Conservation (phyloP, 2,113 vertebrate species). For the Neofelis nebulosa region DNA sequence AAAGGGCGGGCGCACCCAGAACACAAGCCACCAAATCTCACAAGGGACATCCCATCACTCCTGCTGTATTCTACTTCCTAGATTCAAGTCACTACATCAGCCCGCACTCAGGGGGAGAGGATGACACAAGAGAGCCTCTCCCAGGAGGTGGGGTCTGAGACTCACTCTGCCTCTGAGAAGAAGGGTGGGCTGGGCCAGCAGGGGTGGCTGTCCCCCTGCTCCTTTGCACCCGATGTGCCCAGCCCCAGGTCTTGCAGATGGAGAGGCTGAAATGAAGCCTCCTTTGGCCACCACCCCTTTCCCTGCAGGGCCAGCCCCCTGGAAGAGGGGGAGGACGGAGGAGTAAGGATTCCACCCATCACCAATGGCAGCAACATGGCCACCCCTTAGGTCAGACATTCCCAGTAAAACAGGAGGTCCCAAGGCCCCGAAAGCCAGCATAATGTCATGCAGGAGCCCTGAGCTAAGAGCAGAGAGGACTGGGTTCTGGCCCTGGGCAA, state of each 20-base stretch:
- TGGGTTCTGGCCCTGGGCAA: not conserved
- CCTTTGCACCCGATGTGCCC: not conserved
- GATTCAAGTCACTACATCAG: not conserved
- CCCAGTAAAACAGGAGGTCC: not conserved
- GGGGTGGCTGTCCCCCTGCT: not conserved
- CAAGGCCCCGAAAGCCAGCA: not conserved
- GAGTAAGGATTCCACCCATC: not conserved
- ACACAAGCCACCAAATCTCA: not conserved
- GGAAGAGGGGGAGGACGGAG: not conserved
- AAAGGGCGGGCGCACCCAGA: not conserved
- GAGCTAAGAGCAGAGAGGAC: not conserved
- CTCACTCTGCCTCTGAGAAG: not conserved
- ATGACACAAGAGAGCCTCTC: not conserved
- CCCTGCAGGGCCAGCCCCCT: rapidly evolving
- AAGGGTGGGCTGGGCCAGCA: rapidly evolving
- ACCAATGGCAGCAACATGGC: rapidly evolving
- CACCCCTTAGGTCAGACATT: not conserved
- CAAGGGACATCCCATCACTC: not conserved
- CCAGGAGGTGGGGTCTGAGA: not conserved
- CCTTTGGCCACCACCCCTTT: not conserved
- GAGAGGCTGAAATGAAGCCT: not conserved
- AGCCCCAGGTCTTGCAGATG: not conserved
- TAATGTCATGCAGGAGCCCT: not conserved
- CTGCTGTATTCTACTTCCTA: not conserved
- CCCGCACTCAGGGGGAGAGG: not conserved